phyloP scores from a whole-genome alignment of 2,797 vertebrate species.

The Crypturellus tataupa region DNA sequence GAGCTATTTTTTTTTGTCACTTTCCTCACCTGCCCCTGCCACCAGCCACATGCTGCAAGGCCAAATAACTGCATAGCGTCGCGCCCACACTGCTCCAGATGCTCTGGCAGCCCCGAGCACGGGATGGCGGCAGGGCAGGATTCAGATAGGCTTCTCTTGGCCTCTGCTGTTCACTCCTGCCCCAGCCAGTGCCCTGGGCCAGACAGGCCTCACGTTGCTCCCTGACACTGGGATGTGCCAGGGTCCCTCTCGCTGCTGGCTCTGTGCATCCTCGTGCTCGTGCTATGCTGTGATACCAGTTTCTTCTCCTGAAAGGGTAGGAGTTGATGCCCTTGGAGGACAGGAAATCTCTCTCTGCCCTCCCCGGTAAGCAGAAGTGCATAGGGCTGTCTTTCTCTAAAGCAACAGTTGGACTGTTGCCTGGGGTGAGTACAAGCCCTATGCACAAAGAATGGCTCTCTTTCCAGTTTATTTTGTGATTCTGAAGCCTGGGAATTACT shows the following conservation, averaged over 20 bases:
- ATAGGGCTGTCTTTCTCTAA: fast-evolving
- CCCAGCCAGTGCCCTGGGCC: not conserved
- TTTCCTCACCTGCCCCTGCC: not conserved
- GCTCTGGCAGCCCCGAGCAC: not conserved
- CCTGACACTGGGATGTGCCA: not conserved
- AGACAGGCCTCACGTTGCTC: not conserved
- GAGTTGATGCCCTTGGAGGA: fast-evolving
- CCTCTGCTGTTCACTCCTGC: not conserved
- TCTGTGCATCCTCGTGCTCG: not conserved
- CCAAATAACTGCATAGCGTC: not conserved
- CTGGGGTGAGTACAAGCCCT: not conserved
- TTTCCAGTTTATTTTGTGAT: not conserved
- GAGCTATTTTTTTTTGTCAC: not conserved
- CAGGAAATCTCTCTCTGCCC: not conserved
- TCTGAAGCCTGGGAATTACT: not conserved
- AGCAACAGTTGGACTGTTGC: not conserved
- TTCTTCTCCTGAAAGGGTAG: fast-evolving
- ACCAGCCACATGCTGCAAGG: not conserved
- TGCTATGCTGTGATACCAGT: not conserved
- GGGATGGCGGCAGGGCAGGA: not conserved
- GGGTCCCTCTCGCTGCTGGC: fast-evolving
- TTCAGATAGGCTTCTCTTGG: too few species aligned
- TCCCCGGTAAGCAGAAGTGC: fast-evolving
- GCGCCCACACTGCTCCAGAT: fast-evolving
- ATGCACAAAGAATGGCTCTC: not conserved